Conservation (phyloP, 2,888 invertebrate genomes). For the Chymomyza caudatula region DNA sequence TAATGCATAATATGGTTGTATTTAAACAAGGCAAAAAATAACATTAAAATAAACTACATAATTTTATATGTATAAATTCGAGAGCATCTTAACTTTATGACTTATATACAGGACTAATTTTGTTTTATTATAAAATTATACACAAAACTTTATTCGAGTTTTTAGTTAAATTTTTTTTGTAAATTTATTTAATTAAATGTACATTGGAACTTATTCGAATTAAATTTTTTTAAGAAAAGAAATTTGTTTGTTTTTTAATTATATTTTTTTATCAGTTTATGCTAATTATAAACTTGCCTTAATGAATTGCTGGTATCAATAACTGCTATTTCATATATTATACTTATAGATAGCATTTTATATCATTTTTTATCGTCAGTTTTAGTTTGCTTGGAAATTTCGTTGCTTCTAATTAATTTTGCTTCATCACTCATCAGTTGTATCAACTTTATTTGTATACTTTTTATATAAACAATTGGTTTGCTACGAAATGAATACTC, state of each 20-base stretch:
- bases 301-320: no score
- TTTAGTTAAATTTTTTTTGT: neutral
- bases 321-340: no score
- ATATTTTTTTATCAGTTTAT: neutral
- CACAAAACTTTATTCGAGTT: neutral
- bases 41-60: neutral
- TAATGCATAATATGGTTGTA: slow-evolving; percentile 59
- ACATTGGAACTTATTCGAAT: neutral
- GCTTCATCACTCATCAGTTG: no score
- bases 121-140: neutral
- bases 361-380: no score
- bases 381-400: no score
- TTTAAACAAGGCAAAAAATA: slow-evolving; percentile 28
- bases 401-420: no score
- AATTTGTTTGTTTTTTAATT: neutral
- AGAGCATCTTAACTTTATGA: neutral
- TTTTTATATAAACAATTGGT: no score
- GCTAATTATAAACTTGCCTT: no score
- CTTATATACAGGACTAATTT: neutral
- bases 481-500: no score
- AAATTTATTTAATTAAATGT: neutral
- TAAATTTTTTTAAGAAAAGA: neutral
- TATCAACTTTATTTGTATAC: no score
- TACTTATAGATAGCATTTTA: no score
- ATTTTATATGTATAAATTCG: neutral